Percentiles rank a stretch among this genome's conserved stretches.
phyloP scores from a whole-genome alignment of 2,797 vertebrate species.

The Hoplostethus mediterraneus region DNA sequence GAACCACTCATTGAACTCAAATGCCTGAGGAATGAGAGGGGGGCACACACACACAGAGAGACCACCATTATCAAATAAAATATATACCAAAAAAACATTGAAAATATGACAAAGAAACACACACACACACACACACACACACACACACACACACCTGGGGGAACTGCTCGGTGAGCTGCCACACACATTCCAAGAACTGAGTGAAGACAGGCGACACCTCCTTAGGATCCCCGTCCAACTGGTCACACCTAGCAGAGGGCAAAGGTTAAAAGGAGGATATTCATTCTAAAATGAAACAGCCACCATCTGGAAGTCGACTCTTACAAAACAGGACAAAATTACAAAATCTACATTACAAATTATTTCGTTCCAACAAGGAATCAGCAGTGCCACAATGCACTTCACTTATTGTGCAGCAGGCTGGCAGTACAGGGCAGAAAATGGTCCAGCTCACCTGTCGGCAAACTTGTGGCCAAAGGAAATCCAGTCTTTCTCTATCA shows the following conservation, averaged over 20 bases:
- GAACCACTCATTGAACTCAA: conserved; percentile 97
- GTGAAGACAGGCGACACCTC: conserved; percentile 97
- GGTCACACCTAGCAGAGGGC: conserved; percentile 88
- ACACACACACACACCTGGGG: conserved; percentile 78
- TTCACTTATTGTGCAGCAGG: neutral
- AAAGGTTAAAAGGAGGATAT: neutral
- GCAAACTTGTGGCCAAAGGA: conserved; percentile 99
- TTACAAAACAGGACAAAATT: no score
- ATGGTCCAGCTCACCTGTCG: conserved; percentile 87
- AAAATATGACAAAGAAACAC: fast-evolving
- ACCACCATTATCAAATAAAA: neutral
- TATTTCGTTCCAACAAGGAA: no score
- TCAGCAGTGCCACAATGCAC: neutral
- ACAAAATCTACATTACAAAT: no score
- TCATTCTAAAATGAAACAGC: no score
- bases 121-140: conserved; percentile 7
- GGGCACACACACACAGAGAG: conserved; percentile 3
- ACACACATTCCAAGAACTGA: conserved; percentile 97
- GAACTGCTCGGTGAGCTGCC: conserved; percentile 97
- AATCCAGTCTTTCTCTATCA: conserved; percentile 99
- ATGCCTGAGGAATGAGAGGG: conserved; percentile 78
- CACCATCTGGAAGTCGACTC: no score
- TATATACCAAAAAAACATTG: neutral
- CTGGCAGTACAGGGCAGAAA: neutral
- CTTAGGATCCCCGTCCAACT: conserved; percentile 94